These are phyloP conservation scores for Metaphire vulgaris DNA, from an alignment of 1,140 invertebrate species.

Conservation along the genomic window DNA sequence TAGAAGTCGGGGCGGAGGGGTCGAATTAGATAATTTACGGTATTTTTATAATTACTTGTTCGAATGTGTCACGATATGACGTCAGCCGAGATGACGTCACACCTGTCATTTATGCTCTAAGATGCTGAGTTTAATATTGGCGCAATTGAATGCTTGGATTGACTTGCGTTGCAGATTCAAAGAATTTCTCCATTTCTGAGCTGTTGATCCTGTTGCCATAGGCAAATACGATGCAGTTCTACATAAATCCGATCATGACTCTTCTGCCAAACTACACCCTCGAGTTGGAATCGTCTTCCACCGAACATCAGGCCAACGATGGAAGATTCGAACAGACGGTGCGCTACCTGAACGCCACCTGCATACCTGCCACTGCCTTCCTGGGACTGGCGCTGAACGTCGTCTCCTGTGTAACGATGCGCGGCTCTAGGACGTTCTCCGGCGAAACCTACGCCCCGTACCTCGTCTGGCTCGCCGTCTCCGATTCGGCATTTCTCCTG, in stretches of 20 bases:
- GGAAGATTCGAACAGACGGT: background rate
- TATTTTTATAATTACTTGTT: no score
- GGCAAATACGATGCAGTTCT: conserved; percentile 2
- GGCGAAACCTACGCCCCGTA: background rate
- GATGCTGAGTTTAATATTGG: no score
- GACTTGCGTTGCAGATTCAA: no score
- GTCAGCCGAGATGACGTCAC: no score
- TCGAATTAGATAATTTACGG: no score
- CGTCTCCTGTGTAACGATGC: background rate
- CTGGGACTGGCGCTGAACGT: background rate
- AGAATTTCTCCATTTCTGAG: no score
- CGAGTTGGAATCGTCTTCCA: background rate
- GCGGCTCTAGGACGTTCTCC: background rate
- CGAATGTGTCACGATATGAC: no score
- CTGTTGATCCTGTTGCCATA: no score
- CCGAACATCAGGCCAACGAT: no score
- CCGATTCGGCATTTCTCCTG: background rate
- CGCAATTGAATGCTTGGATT: no score
- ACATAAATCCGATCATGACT: background rate
- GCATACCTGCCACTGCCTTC: background rate
- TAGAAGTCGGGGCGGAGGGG: no score
- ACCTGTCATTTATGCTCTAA: no score
- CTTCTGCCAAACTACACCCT: background rate
- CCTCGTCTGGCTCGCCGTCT: background rate
- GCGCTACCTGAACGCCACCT: background rate